Evolutionary conservation across 2,888 invertebrate species (phyloP), one percentile per base, ranked within the genome.

Genomic region (Serrognathus titanus): DNA sequence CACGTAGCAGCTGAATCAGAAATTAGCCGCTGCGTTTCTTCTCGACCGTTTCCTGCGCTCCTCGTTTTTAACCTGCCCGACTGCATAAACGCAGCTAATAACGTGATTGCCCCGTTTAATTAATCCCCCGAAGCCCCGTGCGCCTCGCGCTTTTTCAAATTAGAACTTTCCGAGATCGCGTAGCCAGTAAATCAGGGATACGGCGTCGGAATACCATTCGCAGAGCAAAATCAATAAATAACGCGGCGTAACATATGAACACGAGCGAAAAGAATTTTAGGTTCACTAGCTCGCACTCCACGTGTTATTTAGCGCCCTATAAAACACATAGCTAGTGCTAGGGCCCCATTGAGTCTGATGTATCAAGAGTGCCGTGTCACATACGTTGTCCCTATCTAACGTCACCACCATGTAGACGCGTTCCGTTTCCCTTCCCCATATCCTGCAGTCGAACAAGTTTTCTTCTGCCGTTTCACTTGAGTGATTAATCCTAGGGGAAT

Each of bases 171-270:
- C 24, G 24, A 31, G 24, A 31, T 31, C 24, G 24, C 24, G 24
- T 6, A 7, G 7, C 24, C 24, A 31, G 24, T 7, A 31, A 31
- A 31, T 31, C 24, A 31, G 6, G 24, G 24, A 43, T 43, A 43
- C 43, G n/a, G 16, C 43, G 43, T 43, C 20, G 16, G 43, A 43
- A 13, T 20, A 13, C 9, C 20, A 20, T 43, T 16, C 43, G 58
- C 51, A 57, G 53, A 48, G 56, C 51, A 48, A 62, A 67, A 67
- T 67, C 67, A 63, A 67, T 66, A 67, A 66, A 65, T 67, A 66
- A 66, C 65, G 54, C 53, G 51, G 60, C 53, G 64, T 61, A 63
- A 66, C 61, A 62, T 65, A 65, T 65, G 65, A 66, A 67, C 60
- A 53, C 56, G 52, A 59, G 60, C 57, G 64, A 51, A 62, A 66